Base-by-base conservation (phyloP, 2,113 vertebrate genomes). In the Apodemus sylvaticus region DNA sequence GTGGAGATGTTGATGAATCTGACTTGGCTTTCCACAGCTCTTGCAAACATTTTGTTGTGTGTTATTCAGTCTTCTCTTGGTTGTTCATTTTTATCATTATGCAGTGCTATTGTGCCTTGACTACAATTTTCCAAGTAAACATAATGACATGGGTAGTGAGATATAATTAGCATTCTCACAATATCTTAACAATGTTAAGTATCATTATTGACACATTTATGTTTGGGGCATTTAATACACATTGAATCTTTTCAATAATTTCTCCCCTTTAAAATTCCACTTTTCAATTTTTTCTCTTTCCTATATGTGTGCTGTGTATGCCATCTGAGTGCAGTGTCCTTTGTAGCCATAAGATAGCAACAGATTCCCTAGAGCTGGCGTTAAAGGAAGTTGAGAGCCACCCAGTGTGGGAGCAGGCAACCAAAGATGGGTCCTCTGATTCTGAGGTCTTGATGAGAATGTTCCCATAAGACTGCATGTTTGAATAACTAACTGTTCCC, bases 31-130 rank as follows among this genome's bases (percentile, higher is more conserved):
- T 93, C 31, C 20, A 68, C 62, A 91, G 68, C 60, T 91, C 31
- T 91, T 83, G 20, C 34, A 79, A 89, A 96, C 94, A 73, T 94
- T 95, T 94, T 85, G 24, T 34, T 96, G 39, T 93, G 94, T 93
- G 34, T 89, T 36, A 55, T 68, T 94, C 39, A 60, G 6, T 93
- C 94, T 86, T 93, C n/a, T 62, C 22, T 87, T 83, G 36, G 24
- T 66, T 83, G 86, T 62, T 62, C 79, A 0, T 86, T 92, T 79
- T 93, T 9, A 55, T 16, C 86, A 58, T 85, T 64, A 90, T 76
- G 17, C 20, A 89, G 66, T 93, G 73, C n/a, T 79, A 2, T 26
- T 36, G 53, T 73, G 73, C 36, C 16, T 39, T 89, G 51, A 91
- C 39, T 95, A 92, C 76, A 86, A 42, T 55, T 64, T 94, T 89